Base-by-base conservation (phyloP, 2,888 invertebrate species). In the Limnephilus lunatus region DNA sequence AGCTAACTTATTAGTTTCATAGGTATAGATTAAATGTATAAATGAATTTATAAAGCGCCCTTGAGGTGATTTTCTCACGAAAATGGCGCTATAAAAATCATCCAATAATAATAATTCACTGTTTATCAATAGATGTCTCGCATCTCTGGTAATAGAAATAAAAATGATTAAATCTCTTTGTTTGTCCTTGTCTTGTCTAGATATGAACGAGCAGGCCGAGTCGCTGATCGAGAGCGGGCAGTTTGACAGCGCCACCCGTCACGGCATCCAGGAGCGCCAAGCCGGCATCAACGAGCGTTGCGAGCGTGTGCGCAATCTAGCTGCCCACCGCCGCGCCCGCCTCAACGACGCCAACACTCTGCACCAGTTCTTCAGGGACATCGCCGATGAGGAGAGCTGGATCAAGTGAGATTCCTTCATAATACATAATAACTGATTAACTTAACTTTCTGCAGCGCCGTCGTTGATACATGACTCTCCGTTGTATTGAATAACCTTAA, bases 301-400 rank as follows among this genome's bases (percentile, higher is more conserved):
- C 96, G 99, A 99, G 95, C 97, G 99, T 94, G 98, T 99, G 94
- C 97, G 98, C 95, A 98, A 98, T 95, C 96, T 99, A 94, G 99
- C 99, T 90, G 98, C 98, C 85, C 98, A 99, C 95, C 97, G 99
- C 87, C 98, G 99, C 94, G 98, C 98, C 14, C 97, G 99, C 68
- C 97, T 99, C 92, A 98, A 99, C 95, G 99, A 99, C 95, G 99
- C 99, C 83, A 98, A 99, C 95, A 99, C 99, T 11, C 97, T 99
- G 95, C 99, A 99, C 95, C 99, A 99, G 96, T 99, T 99, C 98
- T 99, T 99, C 97, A 96, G 99, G 91, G 99, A 99, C 95, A 99
- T 99, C 95, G 99, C 99, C 93, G 99, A 99, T 95, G 99, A 99
- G 96, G 99, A 99, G 96, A 99, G 99, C 12, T 99, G 99, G 99